phyloP scores from a whole-genome alignment of 2,113 vertebrate genomes.

The Ictidomys tridecemlineatus region DNA sequence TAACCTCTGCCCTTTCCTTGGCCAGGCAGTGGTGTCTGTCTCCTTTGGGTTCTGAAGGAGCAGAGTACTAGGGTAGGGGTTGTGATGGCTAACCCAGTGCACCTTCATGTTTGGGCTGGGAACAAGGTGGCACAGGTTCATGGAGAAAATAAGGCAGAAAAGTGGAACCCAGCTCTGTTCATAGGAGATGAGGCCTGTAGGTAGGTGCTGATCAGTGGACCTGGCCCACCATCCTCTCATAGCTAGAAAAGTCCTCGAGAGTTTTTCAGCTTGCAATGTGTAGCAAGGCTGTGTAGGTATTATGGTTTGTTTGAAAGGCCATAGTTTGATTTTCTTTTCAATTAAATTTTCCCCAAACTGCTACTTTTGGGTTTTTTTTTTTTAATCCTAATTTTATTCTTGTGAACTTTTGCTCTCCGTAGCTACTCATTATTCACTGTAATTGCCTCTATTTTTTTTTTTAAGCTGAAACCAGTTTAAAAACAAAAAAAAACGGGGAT shows the following conservation, averaged over 20 bases:
- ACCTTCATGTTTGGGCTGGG: background rate
- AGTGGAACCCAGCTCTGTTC: background rate
- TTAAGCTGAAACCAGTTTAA: background rate
- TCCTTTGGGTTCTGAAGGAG: background rate
- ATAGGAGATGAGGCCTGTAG: rapidly evolving
- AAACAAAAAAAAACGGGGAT: no score
- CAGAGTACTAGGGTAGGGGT: rapidly evolving
- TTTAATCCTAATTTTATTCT: background rate
- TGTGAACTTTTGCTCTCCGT: background rate
- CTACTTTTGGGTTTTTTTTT: background rate
- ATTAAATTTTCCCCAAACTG: conserved; percentile 26
- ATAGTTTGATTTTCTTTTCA: background rate
- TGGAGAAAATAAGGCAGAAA: background rate
- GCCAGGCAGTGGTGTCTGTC: rapidly evolving
- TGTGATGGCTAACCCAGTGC: rapidly evolving
- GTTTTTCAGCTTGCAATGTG: rapidly evolving
- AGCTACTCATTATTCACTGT: background rate
- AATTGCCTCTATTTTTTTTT: background rate
- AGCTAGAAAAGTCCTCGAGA: rapidly evolving
- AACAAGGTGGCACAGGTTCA: no score
- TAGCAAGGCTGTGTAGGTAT: background rate
- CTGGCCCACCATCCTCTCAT: rapidly evolving
- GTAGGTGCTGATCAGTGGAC: rapidly evolving
- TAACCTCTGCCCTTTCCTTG: background rate
- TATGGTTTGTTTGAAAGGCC: background rate